Evolutionary conservation across 2,113 vertebrate genomes (phyloP).

Genomic region (Oreochromis spilurus): DNA sequence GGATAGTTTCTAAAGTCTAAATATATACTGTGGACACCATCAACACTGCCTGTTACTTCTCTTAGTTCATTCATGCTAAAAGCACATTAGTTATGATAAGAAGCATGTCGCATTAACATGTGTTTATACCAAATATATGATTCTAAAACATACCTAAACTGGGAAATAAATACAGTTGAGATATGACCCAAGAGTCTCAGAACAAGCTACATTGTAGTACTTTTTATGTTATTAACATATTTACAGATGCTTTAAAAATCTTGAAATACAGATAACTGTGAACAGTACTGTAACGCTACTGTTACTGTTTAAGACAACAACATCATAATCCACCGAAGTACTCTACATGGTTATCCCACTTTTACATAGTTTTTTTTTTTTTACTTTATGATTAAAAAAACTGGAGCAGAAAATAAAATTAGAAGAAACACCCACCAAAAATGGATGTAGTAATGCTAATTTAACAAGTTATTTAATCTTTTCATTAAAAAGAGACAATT

Average conservation of each 20-base stretch:
- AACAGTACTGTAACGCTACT: neutral
- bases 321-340: neutral
- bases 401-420: neutral
- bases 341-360: neutral
- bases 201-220: neutral
- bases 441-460: neutral
- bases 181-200: neutral
- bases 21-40: constrained; percentile 50
- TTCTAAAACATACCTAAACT: neutral
- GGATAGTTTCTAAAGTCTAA: constrained; percentile 54
- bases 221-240: neutral
- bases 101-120: neutral
- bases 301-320: neutral
- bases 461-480: neutral
- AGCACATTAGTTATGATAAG: neutral
- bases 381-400: neutral
- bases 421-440: neutral
- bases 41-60: constrained; percentile 22
- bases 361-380: neutral
- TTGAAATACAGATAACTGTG: neutral
- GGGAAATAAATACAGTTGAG: neutral
- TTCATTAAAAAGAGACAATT: neutral
- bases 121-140: neutral
- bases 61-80: constrained; percentile 33
- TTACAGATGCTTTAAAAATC: neutral